These are phyloP conservation scores for Tetrapedia diversipes DNA, from an alignment of 2,888 invertebrate species.

Conservation along the genomic window DNA sequence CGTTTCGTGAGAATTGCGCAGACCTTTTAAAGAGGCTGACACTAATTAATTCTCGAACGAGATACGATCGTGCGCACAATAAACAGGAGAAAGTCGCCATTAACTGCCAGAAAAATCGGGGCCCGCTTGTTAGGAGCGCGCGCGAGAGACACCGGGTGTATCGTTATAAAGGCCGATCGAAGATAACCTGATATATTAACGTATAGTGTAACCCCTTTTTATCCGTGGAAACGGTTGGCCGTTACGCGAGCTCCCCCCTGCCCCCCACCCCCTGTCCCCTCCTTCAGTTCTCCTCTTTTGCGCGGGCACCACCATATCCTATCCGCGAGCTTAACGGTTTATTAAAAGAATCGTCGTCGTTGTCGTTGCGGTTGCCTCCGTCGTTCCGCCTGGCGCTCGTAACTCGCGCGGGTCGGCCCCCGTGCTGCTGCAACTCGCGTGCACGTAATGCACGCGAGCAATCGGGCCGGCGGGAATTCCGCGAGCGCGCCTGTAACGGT, in stretches of 20 bases:
- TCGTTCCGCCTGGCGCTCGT: constrained; percentile 44
- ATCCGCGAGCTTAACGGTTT: constrained; percentile 61
- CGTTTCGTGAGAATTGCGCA: constrained; percentile 70
- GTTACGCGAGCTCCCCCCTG: constrained; percentile 53
- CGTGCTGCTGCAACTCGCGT: constrained; percentile 35
- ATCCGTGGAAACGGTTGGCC: constrained; percentile 57
- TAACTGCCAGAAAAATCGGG: constrained; percentile 66
- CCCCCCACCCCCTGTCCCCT: no score
- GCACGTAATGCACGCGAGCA: constrained; percentile 34
- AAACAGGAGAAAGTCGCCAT: constrained; percentile 71
- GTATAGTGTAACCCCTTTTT: constrained; percentile 67
- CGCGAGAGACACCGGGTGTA: constrained; percentile 43
- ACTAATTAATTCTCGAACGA: constrained; percentile 69
- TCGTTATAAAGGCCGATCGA: constrained; percentile 69
- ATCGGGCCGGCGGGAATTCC: constrained; percentile 39
- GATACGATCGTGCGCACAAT: constrained; percentile 69
- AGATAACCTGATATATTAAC: constrained; percentile 71
- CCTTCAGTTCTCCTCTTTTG: no score
- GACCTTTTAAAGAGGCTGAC: constrained; percentile 67
- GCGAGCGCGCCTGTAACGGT: constrained; percentile 41
- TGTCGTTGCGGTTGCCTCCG: constrained; percentile 38
- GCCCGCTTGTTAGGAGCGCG: constrained; percentile 64
- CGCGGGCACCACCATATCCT: constrained; percentile 41
- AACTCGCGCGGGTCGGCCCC: constrained; percentile 44
- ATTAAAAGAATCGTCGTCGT: constrained; percentile 51